Percentiles rank a stretch among this genome's conserved stretches.
Evolutionary conservation across 2,113 vertebrate species (phyloP).

Genomic region (Chloropsis cyanopogon): DNA sequence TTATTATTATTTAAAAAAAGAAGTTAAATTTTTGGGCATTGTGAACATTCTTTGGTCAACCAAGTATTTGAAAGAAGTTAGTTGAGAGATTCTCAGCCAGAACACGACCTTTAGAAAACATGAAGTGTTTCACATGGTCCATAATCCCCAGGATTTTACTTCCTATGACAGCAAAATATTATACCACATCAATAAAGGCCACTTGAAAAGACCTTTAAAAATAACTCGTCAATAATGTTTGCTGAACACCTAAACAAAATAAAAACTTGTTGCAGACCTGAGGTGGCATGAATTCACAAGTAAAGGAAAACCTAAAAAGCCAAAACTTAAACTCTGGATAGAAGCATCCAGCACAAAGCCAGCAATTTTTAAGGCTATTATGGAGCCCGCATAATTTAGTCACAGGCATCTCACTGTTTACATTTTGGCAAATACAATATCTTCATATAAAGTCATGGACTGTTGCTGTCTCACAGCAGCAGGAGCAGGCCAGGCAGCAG

Average conservation of each 20-base stretch:
- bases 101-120: background rate
- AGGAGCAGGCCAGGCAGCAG: background rate
- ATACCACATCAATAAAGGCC: background rate
- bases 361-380: background rate
- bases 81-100: background rate
- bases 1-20: background rate
- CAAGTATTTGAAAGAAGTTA: background rate
- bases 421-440: background rate
- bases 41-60: background rate
- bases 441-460: background rate
- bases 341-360: background rate
- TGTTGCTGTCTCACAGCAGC: background rate
- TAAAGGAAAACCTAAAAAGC: background rate
- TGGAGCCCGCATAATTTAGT: background rate
- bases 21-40: background rate
- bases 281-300: background rate
- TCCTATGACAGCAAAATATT: background rate
- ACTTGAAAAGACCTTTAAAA: background rate
- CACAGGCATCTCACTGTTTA: background rate
- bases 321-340: background rate
- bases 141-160: background rate
- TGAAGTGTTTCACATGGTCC: background rate
- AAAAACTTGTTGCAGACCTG: background rate
- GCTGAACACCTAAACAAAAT: background rate
- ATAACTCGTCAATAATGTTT: background rate